phyloP scores from a whole-genome alignment of 2,797 vertebrate genomes.

The Gymnopithys bicolor region DNA sequence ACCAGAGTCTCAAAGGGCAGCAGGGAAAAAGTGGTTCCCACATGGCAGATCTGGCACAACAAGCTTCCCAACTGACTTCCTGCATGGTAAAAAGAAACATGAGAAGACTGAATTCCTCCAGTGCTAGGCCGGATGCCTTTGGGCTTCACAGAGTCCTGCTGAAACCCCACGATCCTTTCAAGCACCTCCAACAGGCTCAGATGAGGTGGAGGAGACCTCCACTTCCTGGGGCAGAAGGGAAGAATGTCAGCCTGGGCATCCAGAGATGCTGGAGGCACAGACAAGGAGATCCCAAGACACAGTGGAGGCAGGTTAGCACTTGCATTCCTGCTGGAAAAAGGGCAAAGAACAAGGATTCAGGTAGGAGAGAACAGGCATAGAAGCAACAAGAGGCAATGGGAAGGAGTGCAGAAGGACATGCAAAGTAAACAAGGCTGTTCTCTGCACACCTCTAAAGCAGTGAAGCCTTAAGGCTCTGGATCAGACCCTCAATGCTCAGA shows the following conservation, averaged over 20 bases:
- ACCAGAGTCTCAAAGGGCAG: background rate
- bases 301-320: fast-evolving
- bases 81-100: background rate
- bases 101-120: background rate
- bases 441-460: background rate
- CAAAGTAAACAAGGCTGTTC: background rate
- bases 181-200: background rate
- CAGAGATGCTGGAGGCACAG: background rate
- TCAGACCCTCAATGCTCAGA: background rate
- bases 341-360: background rate
- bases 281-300: background rate
- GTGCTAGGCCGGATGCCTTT: background rate
- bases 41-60: background rate
- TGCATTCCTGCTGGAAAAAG: background rate
- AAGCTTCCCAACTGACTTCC: background rate
- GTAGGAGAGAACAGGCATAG: background rate
- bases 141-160: background rate
- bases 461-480: background rate
- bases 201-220: background rate
- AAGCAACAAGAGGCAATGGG: background rate
- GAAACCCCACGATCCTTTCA: background rate
- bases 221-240: background rate
- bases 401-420: background rate
- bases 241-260: background rate
- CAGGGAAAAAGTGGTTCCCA: background rate